phyloP scores from a whole-genome alignment of 2,113 vertebrate genomes.

The Tragelaphus strepsiceros region DNA sequence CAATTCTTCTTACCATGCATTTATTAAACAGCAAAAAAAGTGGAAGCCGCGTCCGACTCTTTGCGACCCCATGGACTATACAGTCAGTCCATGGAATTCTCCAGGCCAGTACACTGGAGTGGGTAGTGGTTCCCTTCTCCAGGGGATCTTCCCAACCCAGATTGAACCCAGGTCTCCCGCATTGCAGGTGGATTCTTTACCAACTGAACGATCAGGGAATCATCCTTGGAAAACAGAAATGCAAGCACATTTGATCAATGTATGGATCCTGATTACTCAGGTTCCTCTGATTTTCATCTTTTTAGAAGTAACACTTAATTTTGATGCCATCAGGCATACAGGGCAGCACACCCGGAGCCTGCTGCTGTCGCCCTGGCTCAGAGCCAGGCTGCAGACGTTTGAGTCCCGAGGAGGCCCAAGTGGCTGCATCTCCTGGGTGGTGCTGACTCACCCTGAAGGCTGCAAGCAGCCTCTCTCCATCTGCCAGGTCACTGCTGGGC shows the following conservation, averaged over 20 bases:
- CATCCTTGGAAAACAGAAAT: not conserved
- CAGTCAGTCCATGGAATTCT: not conserved
- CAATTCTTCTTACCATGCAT: not conserved
- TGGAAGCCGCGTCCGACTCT: accelerated
- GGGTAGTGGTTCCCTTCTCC: not conserved
- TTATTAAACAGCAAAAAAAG: not conserved
- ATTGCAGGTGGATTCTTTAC: not conserved
- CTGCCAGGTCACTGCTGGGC: not conserved
- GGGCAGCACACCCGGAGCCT: not conserved
- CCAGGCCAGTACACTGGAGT: not conserved
- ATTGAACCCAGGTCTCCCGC: not conserved
- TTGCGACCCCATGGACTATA: not conserved
- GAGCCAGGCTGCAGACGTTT: not conserved
- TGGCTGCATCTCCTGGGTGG: not conserved
- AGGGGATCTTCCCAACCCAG: not conserved
- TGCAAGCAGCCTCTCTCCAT: not conserved
- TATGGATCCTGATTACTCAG: not conserved
- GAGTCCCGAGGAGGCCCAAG: not conserved
- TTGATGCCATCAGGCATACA: accelerated
- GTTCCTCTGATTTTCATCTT: not conserved
- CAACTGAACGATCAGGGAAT: not conserved
- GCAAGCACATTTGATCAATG: not conserved
- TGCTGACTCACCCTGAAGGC: constrained; percentile 26
- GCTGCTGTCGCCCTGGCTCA: not conserved
- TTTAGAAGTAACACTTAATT: not conserved